Conservation (phyloP, 2,113 vertebrate species). For the Eublepharis macularius region DNA sequence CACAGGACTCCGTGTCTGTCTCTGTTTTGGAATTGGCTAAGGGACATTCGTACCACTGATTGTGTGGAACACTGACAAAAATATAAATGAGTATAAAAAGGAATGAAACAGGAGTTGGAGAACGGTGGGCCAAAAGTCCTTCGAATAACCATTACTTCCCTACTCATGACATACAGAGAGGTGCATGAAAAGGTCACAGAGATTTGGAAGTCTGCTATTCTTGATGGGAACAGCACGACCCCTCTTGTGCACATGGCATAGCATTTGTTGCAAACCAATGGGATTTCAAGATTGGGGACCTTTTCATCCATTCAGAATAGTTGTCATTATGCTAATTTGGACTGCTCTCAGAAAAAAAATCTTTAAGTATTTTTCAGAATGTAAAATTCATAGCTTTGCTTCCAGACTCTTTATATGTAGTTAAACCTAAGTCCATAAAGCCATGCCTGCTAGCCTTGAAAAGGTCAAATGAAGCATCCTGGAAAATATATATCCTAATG, state of each 20-base stretch:
- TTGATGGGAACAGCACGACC: too few relatives aligned
- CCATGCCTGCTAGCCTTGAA: constrained; percentile 18
- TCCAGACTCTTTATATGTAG: background rate
- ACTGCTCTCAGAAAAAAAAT: background rate
- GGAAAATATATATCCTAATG: constrained; percentile 2
- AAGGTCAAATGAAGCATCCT: constrained; percentile 19
- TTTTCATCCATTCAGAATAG: background rate
- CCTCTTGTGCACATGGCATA: too few relatives aligned
- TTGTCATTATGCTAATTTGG: background rate
- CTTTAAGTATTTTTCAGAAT: background rate
- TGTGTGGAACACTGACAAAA: too few relatives aligned
- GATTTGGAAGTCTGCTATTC: background rate
- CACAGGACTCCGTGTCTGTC: too few relatives aligned
- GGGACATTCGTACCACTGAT: too few relatives aligned
- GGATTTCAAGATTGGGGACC: background rate
- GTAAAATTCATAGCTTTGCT: constrained; percentile 16
- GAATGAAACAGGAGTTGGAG: too few relatives aligned
- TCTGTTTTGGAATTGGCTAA: too few relatives aligned
- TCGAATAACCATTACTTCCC: too few relatives aligned
- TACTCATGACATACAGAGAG: too few relatives aligned
- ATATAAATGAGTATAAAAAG: too few relatives aligned
- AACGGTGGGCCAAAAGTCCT: too few relatives aligned
- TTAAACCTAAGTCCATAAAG: background rate
- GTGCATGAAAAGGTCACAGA: too few relatives aligned
- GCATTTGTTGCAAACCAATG: background rate